Conservation (phyloP, 2,888 invertebrate genomes). For the Ornithoptera priamus region DNA sequence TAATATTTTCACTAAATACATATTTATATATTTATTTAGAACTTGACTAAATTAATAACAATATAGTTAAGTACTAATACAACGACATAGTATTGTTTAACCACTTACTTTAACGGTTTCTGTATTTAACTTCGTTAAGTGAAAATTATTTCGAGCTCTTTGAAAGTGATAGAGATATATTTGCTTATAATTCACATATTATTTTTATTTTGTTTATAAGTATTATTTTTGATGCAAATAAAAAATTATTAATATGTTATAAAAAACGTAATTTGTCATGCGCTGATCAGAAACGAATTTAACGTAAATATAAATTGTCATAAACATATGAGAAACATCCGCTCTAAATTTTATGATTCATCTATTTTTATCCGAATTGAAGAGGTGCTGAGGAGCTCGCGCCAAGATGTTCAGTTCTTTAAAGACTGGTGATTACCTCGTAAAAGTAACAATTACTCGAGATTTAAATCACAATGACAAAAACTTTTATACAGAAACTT, state of each 20-base stretch:
- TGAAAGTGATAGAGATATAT: not conserved
- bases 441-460: conserved; percentile 11
- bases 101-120: not conserved
- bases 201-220: not conserved
- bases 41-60: too few relatives aligned
- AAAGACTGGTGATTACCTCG: conserved; percentile 4
- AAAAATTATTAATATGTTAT: conserved; percentile 9
- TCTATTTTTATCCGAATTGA: conserved; percentile 19
- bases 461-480: conserved; percentile 3
- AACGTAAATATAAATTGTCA: conserved; percentile 20
- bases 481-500: too few relatives aligned
- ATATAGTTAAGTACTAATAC: not conserved
- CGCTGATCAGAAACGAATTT: conserved; percentile 19
- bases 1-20: not conserved
- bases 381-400: conserved; percentile 11
- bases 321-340: conserved; percentile 21
- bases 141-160: too few relatives aligned
- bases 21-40: not conserved
- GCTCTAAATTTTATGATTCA: conserved; percentile 21
- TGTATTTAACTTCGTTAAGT: too few relatives aligned
- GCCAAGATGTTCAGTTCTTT: conserved; percentile 7
- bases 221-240: not conserved
- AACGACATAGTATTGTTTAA: not conserved
- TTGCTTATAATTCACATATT: not conserved
- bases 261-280: conserved; percentile 17